These are phyloP conservation scores for Hypomesus transpacificus DNA, from an alignment of 2,113 vertebrate genomes.

Conservation along the genomic window DNA sequence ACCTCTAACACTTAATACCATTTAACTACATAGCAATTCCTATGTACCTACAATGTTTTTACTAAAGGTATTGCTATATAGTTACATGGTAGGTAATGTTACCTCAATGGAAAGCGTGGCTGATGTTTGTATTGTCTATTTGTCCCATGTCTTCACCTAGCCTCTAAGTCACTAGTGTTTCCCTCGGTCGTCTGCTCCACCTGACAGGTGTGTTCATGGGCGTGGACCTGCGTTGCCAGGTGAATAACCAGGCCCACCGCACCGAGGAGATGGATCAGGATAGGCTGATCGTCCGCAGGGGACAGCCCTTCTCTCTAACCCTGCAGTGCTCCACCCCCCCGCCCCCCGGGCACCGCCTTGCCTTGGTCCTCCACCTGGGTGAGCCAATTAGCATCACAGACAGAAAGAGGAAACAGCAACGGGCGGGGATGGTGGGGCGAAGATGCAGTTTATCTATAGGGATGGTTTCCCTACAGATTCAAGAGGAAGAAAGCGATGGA, in stretches of 20 bases:
- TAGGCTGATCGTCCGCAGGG: constrained; percentile 75
- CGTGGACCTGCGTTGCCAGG: constrained; percentile 63
- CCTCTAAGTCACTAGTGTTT: no score
- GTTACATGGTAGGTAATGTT: no score
- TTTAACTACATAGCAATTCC: no score
- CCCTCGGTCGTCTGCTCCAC: background rate
- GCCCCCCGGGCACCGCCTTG: constrained; percentile 57
- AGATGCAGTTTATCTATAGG: no score
- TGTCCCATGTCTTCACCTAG: no score
- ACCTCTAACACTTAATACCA: no score
- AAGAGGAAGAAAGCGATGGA: background rate
- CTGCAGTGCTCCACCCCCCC: constrained; percentile 66
- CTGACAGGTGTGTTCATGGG: constrained; percentile 46
- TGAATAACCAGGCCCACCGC: constrained; percentile 77
- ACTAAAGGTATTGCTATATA: no score
- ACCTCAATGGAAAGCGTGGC: no score
- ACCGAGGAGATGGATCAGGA: constrained; percentile 74
- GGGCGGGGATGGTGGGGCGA: no score
- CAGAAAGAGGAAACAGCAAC: no score
- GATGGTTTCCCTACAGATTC: background rate
- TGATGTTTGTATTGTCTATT: no score
- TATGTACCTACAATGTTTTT: no score
- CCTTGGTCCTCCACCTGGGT: constrained; percentile 69
- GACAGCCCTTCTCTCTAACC: constrained; percentile 74
- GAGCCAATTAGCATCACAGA: constrained; percentile 29